Evolutionary conservation across 2,113 vertebrate species (phyloP), one percentile per base, ranked within the genome.

Genomic region (Microcebus jonahi): DNA sequence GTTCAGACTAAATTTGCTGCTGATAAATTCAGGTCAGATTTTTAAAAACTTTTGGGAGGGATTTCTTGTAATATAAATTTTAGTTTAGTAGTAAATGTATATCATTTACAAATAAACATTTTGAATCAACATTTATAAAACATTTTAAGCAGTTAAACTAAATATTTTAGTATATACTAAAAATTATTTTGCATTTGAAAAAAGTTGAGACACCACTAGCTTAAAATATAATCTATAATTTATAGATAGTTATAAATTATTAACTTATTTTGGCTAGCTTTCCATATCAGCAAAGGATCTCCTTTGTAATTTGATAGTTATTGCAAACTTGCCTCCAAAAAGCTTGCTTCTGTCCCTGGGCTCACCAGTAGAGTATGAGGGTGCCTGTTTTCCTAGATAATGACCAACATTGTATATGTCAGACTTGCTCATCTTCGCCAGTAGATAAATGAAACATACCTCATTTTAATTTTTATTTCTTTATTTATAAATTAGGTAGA

Each of bases 231-330:
- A 75, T 75, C 71, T 75, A 27, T 45, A 45, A 73, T 91, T 95
- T 93, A 50, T 45, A 59, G 53, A 83, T 29, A 61, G 45, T 94
- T 93, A 53, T 25, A 67, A 45, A 68, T 79, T 92, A 57, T 70
- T 71, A 67, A 59, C 25, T 85, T 92, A 71, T 61, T n/a, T 95
- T 93, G 94, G 71, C 45, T 89, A 89, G 31, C 55, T 80, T 97
- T 95, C 45, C 48, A 42, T 68, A 63, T n/a, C 50, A 93, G 68
- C 31, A 55, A 48, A 93, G 31, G 25, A 2, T n/a, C 81, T 94
- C 17, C 36, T 39, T 95, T 84, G 34, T 55, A 77, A 73, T 85
- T 82, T 79, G 23, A 53, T 65, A 71, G 42, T 15, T 84, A 5
- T 79, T 82, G 18, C 39, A 94, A 27, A 73, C 39, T 63, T 55